A percentile compares a stretch with the other conserved stretches of the same genome.
These are phyloP conservation scores for Cyphomyrus discorhynchus DNA, from an alignment of 2,113 vertebrate species.

Conservation along the genomic window DNA sequence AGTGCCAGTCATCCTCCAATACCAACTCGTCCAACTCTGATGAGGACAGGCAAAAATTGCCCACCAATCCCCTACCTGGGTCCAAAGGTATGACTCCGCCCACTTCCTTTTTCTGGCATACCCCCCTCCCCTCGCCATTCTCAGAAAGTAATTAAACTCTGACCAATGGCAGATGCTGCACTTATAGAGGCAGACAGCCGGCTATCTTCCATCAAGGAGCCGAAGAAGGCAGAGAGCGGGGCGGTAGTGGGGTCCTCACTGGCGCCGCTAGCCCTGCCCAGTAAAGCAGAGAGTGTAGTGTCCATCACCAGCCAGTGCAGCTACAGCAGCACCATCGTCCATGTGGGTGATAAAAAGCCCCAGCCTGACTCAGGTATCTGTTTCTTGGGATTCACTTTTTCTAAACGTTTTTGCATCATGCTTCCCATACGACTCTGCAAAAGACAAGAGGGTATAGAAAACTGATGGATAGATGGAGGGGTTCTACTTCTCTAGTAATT, in stretches of 20 bases:
- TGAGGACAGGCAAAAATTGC: slow-evolving; percentile 61
- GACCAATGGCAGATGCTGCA: slow-evolving; percentile 45
- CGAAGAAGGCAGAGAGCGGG: slow-evolving; percentile 54
- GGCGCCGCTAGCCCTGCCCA: slow-evolving; percentile 67
- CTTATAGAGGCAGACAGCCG: slow-evolving; percentile 53
- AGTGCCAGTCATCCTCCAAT: slow-evolving; percentile 68
- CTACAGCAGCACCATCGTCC: slow-evolving; percentile 95
- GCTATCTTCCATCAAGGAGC: slow-evolving; percentile 57
- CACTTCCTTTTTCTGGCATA: background rate
- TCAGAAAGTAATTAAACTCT: background rate
- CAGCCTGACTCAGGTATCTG: slow-evolving; percentile 76
- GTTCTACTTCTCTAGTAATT: background rate
- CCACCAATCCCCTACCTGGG: slow-evolving; percentile 43
- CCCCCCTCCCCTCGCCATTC: too few species aligned
- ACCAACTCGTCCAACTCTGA: slow-evolving; percentile 61
- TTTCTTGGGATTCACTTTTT: background rate
- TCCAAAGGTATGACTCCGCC: slow-evolving; percentile 60
- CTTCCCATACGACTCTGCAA: background rate
- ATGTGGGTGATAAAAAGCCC: slow-evolving; percentile 91
- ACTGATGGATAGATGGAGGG: background rate
- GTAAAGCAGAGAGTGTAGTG: slow-evolving; percentile 84
- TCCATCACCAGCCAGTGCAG: slow-evolving; percentile 94
- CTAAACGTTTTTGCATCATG: background rate
- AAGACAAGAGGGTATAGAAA: background rate
- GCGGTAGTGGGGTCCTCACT: slow-evolving; percentile 65